Percentiles rank a stretch among this genome's conserved stretches.
phyloP scores from a whole-genome alignment of 2,797 vertebrate genomes.

The Tenualosa thibaudeaui region DNA sequence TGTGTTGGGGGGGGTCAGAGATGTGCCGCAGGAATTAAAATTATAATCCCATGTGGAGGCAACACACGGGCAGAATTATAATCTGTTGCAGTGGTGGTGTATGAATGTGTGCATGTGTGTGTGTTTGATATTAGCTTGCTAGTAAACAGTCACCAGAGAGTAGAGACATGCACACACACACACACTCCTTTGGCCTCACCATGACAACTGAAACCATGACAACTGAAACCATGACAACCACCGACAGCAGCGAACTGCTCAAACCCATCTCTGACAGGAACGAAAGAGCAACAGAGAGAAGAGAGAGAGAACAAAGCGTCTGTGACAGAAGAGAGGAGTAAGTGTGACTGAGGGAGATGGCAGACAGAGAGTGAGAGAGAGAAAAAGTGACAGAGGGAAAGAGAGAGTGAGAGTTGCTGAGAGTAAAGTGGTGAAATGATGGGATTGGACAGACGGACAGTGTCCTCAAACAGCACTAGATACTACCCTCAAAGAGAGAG shows the following conservation, averaged over 20 bases:
- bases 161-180: neutral
- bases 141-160: neutral
- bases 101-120: neutral
- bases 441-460: neutral
- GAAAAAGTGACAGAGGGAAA: neutral
- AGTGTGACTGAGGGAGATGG: neutral
- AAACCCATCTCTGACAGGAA: slow-evolving; percentile 19
- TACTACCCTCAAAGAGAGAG: neutral
- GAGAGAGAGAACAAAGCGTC: neutral
- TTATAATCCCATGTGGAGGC: neutral
- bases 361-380: neutral
- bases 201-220: neutral
- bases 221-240: slow-evolving; percentile 37
- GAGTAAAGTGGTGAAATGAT: neutral
- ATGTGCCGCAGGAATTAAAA: slow-evolving; percentile 41
- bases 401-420: neutral
- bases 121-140: neutral
- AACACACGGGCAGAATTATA: neutral
- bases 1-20: slow-evolving; percentile 31
- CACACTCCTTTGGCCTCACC: neutral
- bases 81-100: neutral
- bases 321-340: neutral
- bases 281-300: slow-evolving; percentile 6
- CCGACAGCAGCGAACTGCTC: neutral
- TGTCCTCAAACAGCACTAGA: neutral